Conservation (phyloP, 2,888 invertebrate species). For the Yponomeuta evonymella region DNA sequence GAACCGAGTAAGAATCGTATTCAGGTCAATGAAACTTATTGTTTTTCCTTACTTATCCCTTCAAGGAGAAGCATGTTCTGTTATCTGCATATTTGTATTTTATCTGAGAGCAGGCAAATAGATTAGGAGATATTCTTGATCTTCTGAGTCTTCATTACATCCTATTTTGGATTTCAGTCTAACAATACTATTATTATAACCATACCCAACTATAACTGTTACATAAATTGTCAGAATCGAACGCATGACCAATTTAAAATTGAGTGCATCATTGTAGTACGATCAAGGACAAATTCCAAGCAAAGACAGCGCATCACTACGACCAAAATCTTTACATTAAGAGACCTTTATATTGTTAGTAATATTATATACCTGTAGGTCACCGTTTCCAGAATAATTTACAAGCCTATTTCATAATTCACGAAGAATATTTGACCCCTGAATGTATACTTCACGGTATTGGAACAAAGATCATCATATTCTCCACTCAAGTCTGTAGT, state of each 20-base stretch:
- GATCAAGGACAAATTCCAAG: slow-evolving; percentile 12
- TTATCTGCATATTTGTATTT: no score
- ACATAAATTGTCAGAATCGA: not conserved
- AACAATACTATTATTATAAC: not conserved
- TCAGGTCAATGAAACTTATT: no score
- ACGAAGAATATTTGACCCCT: not conserved
- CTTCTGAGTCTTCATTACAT: not conserved
- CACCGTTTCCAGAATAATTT: not conserved
- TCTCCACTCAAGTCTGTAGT: slow-evolving; percentile 18
- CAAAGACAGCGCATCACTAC: not conserved
- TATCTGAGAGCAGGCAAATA: no score
- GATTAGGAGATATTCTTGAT: not conserved
- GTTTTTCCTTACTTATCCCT: no score
- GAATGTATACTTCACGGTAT: not conserved
- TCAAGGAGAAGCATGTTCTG: no score
- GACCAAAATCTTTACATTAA: not conserved
- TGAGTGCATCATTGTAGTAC: slow-evolving; percentile 9
- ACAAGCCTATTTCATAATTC: not conserved
- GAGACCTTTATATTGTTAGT: not conserved
- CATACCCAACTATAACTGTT: not conserved
- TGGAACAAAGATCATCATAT: not conserved
- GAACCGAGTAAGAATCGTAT: no score
- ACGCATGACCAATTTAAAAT: not conserved
- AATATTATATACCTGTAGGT: not conserved
- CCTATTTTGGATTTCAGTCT: not conserved